Conservation (phyloP, 2,888 invertebrate species). For the Stenurella melanura region DNA sequence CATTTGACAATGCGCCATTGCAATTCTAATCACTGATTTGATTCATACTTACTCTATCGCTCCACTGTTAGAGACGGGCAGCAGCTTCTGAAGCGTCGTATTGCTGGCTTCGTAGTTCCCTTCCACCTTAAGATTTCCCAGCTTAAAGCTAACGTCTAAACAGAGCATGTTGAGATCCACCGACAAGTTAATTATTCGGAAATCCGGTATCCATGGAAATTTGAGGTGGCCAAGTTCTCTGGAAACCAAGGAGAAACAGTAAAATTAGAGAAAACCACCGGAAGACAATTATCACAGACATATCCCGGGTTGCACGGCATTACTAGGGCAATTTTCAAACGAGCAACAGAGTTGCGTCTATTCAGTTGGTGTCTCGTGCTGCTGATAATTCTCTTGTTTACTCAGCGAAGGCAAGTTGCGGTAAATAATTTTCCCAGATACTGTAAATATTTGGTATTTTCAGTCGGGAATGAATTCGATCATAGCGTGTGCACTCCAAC, state of each 20-base stretch:
- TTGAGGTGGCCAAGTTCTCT: slow-evolving; percentile 68
- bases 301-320: background rate
- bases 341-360: background rate
- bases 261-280: background rate
- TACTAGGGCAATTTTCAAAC: background rate
- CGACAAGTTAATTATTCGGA: slow-evolving; percentile 67
- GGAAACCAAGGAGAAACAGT: slow-evolving; percentile 47
- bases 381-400: background rate
- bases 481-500: no score
- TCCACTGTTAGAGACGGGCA: slow-evolving; percentile 68
- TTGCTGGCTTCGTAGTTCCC: slow-evolving; percentile 69
- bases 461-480: no score
- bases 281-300: background rate
- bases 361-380: background rate
- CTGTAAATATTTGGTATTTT: no score
- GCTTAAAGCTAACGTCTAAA: slow-evolving; percentile 64
- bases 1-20: no score
- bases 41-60: slow-evolving; percentile 65
- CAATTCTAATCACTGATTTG: background rate
- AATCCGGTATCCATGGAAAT: slow-evolving; percentile 68
- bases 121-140: slow-evolving; percentile 68
- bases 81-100: slow-evolving; percentile 65
- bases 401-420: background rate
- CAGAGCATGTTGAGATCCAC: slow-evolving; percentile 66
- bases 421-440: no score